Conservation (phyloP, 2,888 invertebrate genomes). For the Drosophila nigritarsus region DNA sequence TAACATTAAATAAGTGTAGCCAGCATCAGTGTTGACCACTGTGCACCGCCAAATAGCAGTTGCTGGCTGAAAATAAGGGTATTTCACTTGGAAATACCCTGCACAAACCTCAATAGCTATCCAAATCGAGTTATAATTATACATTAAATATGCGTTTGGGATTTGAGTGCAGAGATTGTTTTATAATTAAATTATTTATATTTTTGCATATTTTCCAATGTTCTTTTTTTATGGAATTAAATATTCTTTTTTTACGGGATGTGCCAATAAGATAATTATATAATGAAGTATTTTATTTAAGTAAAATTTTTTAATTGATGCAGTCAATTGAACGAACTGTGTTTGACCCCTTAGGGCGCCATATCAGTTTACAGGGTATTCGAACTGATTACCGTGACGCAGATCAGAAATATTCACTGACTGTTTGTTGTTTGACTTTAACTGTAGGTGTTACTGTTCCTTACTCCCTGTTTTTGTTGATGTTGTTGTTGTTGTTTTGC, state of each 20-base stretch:
- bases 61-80: neutral
- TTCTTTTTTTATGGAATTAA: neutral
- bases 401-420: slow-evolving; percentile 65
- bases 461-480: neutral
- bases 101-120: neutral
- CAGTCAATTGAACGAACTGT: neutral
- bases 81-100: slow-evolving; percentile 12
- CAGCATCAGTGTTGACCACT: slow-evolving; percentile 30
- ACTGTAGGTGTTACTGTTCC: slow-evolving; percentile 38
- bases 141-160: neutral
- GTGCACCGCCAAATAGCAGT: slow-evolving; percentile 24
- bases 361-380: slow-evolving; percentile 27
- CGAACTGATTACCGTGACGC: slow-evolving; percentile 77
- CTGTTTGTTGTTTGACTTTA: slow-evolving; percentile 38
- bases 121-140: neutral
- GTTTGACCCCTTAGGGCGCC: neutral
- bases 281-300: neutral
- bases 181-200: neutral
- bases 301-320: no score
- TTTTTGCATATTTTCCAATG: neutral
- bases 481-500: slow-evolving; percentile 7
- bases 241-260: no score
- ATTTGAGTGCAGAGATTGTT: neutral
- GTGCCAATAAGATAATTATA: neutral
- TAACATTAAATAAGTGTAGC: neutral